Percentiles rank a stretch among this genome's conserved stretches.
Conservation (phyloP, 2,113 vertebrate species). For the Myiagra hebetior region DNA sequence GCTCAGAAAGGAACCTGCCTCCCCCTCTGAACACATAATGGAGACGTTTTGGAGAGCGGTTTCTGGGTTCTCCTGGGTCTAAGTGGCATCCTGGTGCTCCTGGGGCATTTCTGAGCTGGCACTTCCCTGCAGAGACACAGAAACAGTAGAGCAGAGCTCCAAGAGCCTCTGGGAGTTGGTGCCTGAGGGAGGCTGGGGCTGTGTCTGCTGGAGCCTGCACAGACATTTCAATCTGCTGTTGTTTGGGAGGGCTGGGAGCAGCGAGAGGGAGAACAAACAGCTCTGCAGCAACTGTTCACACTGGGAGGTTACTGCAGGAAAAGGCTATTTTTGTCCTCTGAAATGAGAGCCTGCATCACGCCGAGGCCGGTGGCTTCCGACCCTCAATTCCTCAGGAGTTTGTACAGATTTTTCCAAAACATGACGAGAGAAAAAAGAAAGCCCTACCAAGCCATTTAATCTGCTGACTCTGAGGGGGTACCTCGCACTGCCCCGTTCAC, state of each 20-base stretch:
- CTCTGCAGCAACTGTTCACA: background rate
- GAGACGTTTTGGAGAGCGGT: background rate
- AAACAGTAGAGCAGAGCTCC: background rate
- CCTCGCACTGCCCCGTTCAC: background rate
- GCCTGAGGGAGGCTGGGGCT: background rate
- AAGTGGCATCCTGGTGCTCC: background rate
- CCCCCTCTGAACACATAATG: background rate
- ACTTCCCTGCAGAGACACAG: background rate
- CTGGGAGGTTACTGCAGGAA: background rate
- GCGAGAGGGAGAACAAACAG: background rate
- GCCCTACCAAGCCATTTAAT: background rate
- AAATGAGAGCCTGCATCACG: background rate
- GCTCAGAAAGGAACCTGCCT: background rate
- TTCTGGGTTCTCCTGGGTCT: background rate
- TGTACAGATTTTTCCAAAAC: background rate
- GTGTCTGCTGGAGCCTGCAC: background rate
- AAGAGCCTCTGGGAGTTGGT: fast-evolving
- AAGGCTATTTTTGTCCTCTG: background rate
- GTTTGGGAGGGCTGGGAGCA: background rate
- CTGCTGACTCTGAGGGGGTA: background rate
- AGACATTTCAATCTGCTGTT: background rate
- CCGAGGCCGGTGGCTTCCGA: background rate
- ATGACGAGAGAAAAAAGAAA: background rate
- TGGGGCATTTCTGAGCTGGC: background rate
- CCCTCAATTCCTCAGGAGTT: background rate